Conservation (phyloP, 2,888 invertebrate species). For the Chalcis sispes region DNA sequence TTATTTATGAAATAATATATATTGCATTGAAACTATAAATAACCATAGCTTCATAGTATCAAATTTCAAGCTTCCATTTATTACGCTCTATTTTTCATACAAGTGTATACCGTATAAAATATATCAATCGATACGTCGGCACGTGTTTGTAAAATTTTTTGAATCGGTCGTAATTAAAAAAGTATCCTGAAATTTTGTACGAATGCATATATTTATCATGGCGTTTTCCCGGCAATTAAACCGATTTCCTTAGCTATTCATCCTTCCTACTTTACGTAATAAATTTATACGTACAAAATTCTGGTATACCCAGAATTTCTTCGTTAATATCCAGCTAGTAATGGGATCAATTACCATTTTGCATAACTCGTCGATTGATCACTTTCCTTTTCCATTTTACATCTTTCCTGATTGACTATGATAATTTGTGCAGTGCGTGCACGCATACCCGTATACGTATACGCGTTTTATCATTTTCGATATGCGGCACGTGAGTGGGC, state of each 20-base stretch:
- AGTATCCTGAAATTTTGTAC: slow-evolving; percentile 27
- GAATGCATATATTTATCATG: slow-evolving; percentile 18
- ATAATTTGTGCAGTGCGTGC: slow-evolving; percentile 31
- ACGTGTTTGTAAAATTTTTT: slow-evolving; percentile 8
- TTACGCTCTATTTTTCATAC: neutral
- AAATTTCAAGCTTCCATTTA: neutral
- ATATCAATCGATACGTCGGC: neutral
- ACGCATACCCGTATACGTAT: slow-evolving; percentile 1
- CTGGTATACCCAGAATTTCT: slow-evolving; percentile 26
- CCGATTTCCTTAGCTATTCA: slow-evolving; percentile 45
- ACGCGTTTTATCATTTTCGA: slow-evolving; percentile 11
- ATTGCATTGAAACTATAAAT: too few species aligned
- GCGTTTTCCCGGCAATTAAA: slow-evolving; percentile 23
- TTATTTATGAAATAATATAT: too few species aligned
- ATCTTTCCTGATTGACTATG: slow-evolving; percentile 53
- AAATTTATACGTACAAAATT: neutral
- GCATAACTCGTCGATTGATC: slow-evolving; percentile 53
- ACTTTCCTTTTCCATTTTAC: slow-evolving; percentile 48
- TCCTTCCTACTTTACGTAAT: slow-evolving; percentile 53
- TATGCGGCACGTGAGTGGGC: too few species aligned
- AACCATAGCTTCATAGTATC: neutral
- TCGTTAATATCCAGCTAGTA: slow-evolving; percentile 42
- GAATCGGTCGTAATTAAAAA: slow-evolving; percentile 33
- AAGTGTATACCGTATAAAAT: neutral
- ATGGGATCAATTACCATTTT: slow-evolving; percentile 55